A percentile compares a stretch with the other conserved stretches of the same genome.
Conservation (phyloP, 2,113 vertebrate genomes). For the Cisticola juncidis region DNA sequence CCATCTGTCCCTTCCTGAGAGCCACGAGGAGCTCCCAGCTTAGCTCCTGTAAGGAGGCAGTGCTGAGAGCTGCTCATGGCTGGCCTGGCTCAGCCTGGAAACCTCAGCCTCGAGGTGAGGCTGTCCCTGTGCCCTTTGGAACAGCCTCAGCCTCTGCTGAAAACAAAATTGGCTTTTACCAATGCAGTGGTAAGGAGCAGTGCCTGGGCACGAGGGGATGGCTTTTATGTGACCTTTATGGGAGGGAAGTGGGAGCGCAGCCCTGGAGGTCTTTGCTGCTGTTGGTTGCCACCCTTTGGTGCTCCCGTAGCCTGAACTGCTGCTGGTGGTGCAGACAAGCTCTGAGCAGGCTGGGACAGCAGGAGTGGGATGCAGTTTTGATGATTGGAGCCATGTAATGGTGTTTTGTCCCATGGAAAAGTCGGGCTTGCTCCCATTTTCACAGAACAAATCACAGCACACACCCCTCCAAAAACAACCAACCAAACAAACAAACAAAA, state of each 20-base stretch:
- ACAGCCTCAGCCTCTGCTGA: background rate
- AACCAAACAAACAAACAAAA: background rate
- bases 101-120: background rate
- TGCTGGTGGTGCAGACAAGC: background rate
- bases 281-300: background rate
- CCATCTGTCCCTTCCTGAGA: slow-evolving; percentile 13
- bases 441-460: background rate
- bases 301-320: rapidly evolving
- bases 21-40: background rate
- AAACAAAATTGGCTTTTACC: background rate
- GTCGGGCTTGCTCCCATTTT: background rate
- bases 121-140: background rate
- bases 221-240: background rate
- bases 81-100: background rate
- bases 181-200: rapidly evolving
- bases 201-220: background rate
- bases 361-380: background rate
- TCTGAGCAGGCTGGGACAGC: background rate
- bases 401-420: background rate
- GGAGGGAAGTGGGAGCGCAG: background rate
- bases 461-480: too few relatives aligned
- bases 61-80: background rate
- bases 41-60: background rate
- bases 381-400: rapidly evolving
- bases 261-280: background rate